Evolutionary conservation across 2,888 invertebrate species (phyloP), one percentile per base, ranked within the genome.

Genomic region (Villa cingulata): DNA sequence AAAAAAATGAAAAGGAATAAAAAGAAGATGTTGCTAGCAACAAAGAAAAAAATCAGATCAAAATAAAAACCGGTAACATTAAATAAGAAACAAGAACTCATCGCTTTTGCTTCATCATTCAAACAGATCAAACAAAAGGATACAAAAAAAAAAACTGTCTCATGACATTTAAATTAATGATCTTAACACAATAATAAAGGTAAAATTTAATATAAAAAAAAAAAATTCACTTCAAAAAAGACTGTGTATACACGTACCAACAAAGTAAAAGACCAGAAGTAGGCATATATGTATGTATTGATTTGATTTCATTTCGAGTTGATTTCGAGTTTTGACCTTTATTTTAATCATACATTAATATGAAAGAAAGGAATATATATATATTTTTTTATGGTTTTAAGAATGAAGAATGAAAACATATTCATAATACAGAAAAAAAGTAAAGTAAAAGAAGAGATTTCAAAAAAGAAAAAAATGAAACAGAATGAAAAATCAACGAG

Each of bases 151-250:
- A 41, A 41, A 41, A 37, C 41, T 46, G 41, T 41, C 41, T 46
- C 41, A 46, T 46, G 46, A 46, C 46, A 46, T 46, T 46, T 46
- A 46, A 46, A 46, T 46, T 46, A 46, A 46, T 46, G 46, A 41
- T 46, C 41, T 41, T 15, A 36, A 19, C 19, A 19, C 36, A 43
- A 23, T 18, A 41, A 14, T 9, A 37, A 16, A 12, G 16, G 16
- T 5, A 16, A n/a, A 12, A 17, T 6, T 6, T 6, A 23, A 23
- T 6, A 23, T 6, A 37, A 37, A 37, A 32, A 29, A 32, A 32
- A 32, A 32, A 14, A 12, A 32, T 4, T 9, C 7, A 12, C 5
- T 32, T 12, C 29, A 32, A 12, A 32, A 32, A 12, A 32, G 9
- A 27, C 27, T 27, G 27, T 27, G 10, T 27, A 27, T n/a, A n/a